phyloP scores from a whole-genome alignment of 2,113 vertebrate genomes.

The Passer montanus region DNA sequence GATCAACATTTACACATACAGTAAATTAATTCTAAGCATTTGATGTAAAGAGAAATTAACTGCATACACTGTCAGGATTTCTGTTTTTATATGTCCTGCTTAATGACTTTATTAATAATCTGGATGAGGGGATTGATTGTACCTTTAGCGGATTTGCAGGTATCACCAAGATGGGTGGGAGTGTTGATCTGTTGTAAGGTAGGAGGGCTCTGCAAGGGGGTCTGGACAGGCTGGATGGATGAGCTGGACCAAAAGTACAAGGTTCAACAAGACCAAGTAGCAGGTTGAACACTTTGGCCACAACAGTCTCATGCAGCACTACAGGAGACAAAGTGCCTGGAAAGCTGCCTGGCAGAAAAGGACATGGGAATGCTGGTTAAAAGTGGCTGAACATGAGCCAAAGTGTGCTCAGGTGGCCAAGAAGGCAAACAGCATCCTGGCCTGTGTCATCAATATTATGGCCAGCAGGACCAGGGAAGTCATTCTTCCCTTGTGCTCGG shows the following conservation, averaged over 20 bases:
- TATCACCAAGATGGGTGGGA: not conserved
- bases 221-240: not conserved
- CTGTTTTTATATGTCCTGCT: not conserved
- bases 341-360: not conserved
- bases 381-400: not conserved
- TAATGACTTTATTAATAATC: not conserved
- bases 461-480: not conserved
- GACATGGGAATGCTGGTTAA: not conserved
- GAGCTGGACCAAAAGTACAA: not conserved
- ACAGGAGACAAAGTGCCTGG: not conserved
- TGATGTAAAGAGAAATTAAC: not conserved
- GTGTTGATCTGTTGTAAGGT: not conserved
- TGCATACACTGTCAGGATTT: not conserved
- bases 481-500: rapidly evolving
- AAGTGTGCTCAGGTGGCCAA: not conserved
- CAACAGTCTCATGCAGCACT: not conserved
- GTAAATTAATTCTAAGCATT: not conserved
- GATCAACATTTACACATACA: not conserved
- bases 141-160: not conserved
- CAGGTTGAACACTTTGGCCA: not conserved
- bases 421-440: not conserved
- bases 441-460: not conserved
- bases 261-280: not conserved
- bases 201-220: not conserved
- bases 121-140: not conserved